Evolutionary conservation across 2,888 invertebrate genomes (phyloP), one percentile per base, ranked within the genome.

Genomic region (Trileptium ribeirensis): DNA sequence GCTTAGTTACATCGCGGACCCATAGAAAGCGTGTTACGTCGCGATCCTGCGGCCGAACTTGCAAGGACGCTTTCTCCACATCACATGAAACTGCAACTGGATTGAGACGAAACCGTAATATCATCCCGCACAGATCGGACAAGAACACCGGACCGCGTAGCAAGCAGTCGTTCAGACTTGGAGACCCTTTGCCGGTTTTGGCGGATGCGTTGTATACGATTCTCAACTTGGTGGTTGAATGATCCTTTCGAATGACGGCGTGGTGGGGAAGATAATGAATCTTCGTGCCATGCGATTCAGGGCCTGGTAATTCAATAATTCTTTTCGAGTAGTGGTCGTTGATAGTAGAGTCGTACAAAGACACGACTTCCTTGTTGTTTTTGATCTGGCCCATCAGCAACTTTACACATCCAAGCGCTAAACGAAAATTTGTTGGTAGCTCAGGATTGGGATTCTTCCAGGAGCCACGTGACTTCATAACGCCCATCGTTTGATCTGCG

Each of bases 1-100:
- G 79, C 24, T 34, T 82, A 3, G 3, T 70, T 2, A 64, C n/a
- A 37, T 80, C 64, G 3, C n/a, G 33, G 31, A 81, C 8, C 81
- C 81, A 81, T 15, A 81, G 36, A 81, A 81, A 81, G 24, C 81
- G 81, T 8, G 81, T 81, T 15, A 81, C 81, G 81, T 81, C 81
- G 37, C 81, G 81, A 51, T 81, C 81, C 31, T 78, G 78, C n/a
- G 67, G 36, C 19, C 78, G 64, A 33, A 78, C 31, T 33, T 78
- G 78, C 15, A 78, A 34, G 34, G 67, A 78, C 29, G 29, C 78
- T 36, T 70, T 70, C 29, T 70, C 70, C 29, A 70, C 36, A 29
- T 70, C 70, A n/a, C 70, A 70, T 8, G 34, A 8, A 2, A 78
- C 2, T 8, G 78, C 40, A 15, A 78, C 34, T 3, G 8, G 3